These are phyloP conservation scores for Eudemis profundana DNA, from an alignment of 2,888 invertebrate genomes.

Conservation along the genomic window DNA sequence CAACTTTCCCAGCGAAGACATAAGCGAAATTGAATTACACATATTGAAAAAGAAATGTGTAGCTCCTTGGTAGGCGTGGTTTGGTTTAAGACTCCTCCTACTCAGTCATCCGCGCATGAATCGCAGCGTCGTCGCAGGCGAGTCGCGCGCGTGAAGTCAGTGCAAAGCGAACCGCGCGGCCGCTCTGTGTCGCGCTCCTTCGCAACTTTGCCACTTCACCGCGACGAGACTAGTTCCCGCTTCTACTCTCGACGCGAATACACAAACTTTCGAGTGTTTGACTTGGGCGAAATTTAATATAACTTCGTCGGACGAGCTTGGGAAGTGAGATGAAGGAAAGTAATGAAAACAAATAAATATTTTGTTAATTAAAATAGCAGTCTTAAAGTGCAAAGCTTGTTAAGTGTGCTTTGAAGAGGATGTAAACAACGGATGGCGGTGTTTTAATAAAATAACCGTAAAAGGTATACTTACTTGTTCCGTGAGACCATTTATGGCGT, in stretches of 20 bases:
- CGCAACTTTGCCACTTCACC: constrained; percentile 65
- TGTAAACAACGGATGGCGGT: constrained; percentile 48
- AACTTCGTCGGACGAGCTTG: constrained; percentile 58
- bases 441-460: constrained; percentile 10
- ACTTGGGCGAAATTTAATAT: constrained; percentile 64
- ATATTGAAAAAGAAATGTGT: constrained; percentile 86
- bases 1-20: constrained; percentile 86
- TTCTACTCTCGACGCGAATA: constrained; percentile 54
- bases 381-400: constrained; percentile 66
- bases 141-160: constrained; percentile 59
- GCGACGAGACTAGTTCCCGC: constrained; percentile 62
- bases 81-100: constrained; percentile 79
- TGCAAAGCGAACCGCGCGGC: constrained; percentile 50
- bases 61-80: constrained; percentile 85
- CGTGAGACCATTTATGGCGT: not conserved
- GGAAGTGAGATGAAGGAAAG: constrained; percentile 57
- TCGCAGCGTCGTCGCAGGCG: constrained; percentile 66
- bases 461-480: constrained; percentile 22
- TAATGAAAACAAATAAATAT: constrained; percentile 59
- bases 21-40: constrained; percentile 86
- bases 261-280: constrained; percentile 63
- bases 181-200: constrained; percentile 62
- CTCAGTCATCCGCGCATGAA: constrained; percentile 79
- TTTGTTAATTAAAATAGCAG: constrained; percentile 57
- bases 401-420: constrained; percentile 68